phyloP scores from a whole-genome alignment of 2,888 invertebrate genomes.

The Tiphia femorata region DNA sequence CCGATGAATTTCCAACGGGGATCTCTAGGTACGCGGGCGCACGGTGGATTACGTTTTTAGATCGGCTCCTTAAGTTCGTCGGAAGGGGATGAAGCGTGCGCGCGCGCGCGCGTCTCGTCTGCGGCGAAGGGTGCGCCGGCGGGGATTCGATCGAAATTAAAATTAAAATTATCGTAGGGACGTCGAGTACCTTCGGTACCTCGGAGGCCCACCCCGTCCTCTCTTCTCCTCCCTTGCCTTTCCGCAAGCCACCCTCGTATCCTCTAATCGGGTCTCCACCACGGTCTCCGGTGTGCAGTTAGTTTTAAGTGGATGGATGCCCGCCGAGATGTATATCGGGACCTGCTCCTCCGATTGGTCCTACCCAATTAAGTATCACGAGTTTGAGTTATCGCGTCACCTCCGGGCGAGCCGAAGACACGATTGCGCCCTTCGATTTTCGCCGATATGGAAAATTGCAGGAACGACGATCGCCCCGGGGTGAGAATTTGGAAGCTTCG shows the following conservation, averaged over 20 bases:
- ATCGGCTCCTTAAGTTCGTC: conserved; percentile 49
- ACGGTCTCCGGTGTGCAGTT: conserved; percentile 54
- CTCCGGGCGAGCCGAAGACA: neutral
- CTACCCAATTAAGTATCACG: conserved; percentile 43
- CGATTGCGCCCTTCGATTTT: too few species aligned
- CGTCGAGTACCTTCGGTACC: conserved; percentile 29
- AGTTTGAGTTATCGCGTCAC: conserved; percentile 34
- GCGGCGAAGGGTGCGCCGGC: too few species aligned
- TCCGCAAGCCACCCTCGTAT: conserved; percentile 7
- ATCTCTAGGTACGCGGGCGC: conserved; percentile 3
- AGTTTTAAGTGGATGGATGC: conserved; percentile 54
- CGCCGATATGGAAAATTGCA: too few species aligned
- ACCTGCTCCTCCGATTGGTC: conserved; percentile 39
- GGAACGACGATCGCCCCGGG: too few species aligned
- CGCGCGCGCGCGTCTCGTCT: conserved; percentile 20
- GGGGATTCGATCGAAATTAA: conserved; percentile 59
- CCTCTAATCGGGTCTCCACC: conserved; percentile 42
- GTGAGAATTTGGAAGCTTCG: too few species aligned
- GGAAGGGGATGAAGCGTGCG: conserved; percentile 28
- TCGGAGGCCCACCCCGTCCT: conserved; percentile 10
- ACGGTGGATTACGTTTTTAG: conserved; percentile 52
- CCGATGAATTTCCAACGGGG: conserved; percentile 25
- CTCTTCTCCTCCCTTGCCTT: conserved; percentile 25
- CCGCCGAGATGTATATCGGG: neutral
- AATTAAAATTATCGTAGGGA: conserved; percentile 58